phyloP scores from a whole-genome alignment of 2,113 vertebrate species.

The Laticauda laticaudata region DNA sequence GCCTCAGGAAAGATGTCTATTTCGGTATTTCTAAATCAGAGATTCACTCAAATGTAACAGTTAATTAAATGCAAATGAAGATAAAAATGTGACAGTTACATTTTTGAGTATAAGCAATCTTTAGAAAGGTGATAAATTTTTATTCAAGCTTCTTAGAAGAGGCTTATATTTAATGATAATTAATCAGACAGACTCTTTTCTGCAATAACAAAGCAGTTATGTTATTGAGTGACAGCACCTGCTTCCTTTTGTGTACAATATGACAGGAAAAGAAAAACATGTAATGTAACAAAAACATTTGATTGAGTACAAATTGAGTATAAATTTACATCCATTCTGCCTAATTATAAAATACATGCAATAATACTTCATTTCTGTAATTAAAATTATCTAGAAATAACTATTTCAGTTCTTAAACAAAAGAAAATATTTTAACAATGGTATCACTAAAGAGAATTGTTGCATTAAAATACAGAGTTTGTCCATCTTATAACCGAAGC shows the following conservation, averaged over 20 bases:
- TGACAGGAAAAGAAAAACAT: neutral
- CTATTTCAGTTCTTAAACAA: constrained; percentile 24
- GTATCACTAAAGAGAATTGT: neutral
- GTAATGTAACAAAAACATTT: constrained; percentile 22
- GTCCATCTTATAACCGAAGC: neutral
- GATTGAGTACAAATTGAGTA: constrained; percentile 25
- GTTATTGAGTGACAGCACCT: constrained; percentile 29
- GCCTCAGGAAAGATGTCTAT: neutral
- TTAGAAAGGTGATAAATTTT: constrained; percentile 21
- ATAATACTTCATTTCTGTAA: constrained; percentile 23
- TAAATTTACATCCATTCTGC: constrained; percentile 28
- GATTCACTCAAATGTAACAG: neutral
- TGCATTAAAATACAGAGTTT: neutral
- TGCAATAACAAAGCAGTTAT: constrained; percentile 14
- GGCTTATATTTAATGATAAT: constrained; percentile 13
- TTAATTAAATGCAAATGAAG: constrained; percentile 7
- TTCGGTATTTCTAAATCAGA: constrained; percentile 17
- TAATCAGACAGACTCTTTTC: constrained; percentile 27
- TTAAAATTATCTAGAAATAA: constrained; percentile 18
- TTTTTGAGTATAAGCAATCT: constrained; percentile 5
- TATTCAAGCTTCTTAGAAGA: constrained; percentile 29
- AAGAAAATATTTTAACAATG: neutral
- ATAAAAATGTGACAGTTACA: neutral
- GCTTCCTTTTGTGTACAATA: constrained; percentile 6
- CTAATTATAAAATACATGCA: constrained; percentile 1